Evolutionary conservation across 2,113 vertebrate genomes (phyloP).

Genomic region (Callipepla squamata): DNA sequence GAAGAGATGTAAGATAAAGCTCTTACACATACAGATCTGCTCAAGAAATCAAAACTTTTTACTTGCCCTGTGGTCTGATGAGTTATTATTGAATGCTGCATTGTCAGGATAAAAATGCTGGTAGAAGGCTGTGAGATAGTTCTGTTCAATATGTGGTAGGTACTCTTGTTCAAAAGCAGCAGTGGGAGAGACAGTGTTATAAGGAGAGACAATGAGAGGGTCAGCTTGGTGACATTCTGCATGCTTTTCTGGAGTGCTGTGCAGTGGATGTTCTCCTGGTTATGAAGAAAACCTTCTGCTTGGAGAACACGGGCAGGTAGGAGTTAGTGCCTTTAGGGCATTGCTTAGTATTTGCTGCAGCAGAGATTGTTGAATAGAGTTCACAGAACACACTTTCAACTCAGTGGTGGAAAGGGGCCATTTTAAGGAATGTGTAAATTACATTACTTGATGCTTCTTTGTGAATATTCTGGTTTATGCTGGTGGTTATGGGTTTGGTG

Average conservation of each 20-base stretch:
- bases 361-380: background rate
- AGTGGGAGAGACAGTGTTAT: background rate
- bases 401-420: background rate
- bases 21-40: background rate
- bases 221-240: background rate
- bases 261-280: background rate
- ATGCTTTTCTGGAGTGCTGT: background rate
- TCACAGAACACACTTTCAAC: background rate
- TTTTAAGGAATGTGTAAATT: background rate
- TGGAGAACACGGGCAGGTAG: background rate
- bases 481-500: accelerated
- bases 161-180: background rate
- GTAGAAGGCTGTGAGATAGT: background rate
- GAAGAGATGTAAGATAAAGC: background rate
- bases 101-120: background rate
- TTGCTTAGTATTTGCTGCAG: background rate
- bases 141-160: background rate
- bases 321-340: background rate
- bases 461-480: background rate
- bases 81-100: background rate
- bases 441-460: background rate
- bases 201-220: background rate
- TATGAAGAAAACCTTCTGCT: background rate
- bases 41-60: background rate
- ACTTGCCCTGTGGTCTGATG: background rate